Conservation (phyloP, 2,888 invertebrate genomes). For the Griposia aprilina region DNA sequence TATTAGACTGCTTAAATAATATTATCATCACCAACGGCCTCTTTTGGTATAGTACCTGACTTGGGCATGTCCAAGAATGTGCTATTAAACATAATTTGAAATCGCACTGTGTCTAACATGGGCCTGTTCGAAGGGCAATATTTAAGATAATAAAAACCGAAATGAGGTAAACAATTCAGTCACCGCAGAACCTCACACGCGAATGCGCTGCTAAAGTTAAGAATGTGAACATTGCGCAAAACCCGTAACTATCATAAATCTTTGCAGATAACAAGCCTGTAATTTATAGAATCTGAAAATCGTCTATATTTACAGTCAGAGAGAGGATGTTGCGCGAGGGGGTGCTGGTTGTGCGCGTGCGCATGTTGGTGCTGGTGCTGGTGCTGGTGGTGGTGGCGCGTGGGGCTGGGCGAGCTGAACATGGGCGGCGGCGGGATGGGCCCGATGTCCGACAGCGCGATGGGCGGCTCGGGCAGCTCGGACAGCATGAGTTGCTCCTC, state of each 20-base stretch:
- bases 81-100: neutral
- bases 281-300: neutral
- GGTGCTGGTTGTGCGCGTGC: constrained; percentile 79
- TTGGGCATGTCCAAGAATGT: neutral
- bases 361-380: constrained; percentile 67
- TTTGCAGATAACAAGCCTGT: neutral
- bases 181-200: neutral
- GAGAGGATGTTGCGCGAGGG: constrained; percentile 77
- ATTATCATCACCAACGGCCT: no score
- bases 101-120: neutral
- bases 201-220: neutral
- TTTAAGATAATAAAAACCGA: neutral
- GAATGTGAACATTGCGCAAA: neutral
- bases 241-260: neutral
- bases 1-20: neutral
- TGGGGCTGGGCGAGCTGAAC: constrained; percentile 97
- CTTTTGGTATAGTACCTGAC: neutral
- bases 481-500: constrained; percentile 93
- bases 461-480: constrained; percentile 97
- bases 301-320: constrained; percentile 83
- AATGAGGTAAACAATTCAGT: neutral
- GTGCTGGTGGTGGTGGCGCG: constrained; percentile 85
- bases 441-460: constrained; percentile 97
- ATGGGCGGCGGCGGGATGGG: constrained; percentile 98
- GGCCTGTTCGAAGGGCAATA: neutral